Conservation (phyloP, 2,113 vertebrate genomes). For the Anarrhichthys ocellatus region DNA sequence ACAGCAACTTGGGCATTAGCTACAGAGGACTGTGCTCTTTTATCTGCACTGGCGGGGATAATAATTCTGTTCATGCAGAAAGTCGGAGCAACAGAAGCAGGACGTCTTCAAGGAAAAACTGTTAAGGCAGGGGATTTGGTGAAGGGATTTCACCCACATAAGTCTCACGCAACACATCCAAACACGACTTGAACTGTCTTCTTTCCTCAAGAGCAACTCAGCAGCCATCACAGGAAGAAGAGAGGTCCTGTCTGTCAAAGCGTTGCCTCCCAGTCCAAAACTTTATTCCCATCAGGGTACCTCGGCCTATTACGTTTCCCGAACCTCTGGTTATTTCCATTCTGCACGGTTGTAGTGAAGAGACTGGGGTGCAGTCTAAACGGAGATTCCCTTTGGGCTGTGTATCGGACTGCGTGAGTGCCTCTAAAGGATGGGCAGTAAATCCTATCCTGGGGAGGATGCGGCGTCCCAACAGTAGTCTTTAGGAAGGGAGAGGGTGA, state of each 20-base stretch:
- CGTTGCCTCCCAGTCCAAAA: conserved; percentile 2
- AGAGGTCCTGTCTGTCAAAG: background rate
- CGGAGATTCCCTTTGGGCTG: conserved; percentile 19
- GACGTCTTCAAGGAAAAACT: conserved; percentile 56
- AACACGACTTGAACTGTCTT: conserved; percentile 1
- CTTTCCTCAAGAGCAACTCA: conserved; percentile 26
- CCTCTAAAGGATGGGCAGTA: conserved; percentile 12
- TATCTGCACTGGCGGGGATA: conserved; percentile 63
- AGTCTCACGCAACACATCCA: conserved; percentile 45
- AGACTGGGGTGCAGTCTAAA: conserved; percentile 22
- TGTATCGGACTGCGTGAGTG: conserved; percentile 5
- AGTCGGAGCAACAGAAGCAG: conserved; percentile 37
- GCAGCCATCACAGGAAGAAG: background rate
- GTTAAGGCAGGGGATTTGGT: conserved; percentile 60
- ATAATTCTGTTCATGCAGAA: conserved; percentile 67
- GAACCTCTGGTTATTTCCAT: conserved; percentile 28
- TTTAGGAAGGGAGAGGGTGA: conserved; percentile 22
- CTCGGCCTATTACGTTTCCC: background rate
- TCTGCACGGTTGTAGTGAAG: conserved; percentile 2
- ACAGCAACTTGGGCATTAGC: conserved; percentile 68
- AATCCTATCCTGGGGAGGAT: conserved; percentile 14
- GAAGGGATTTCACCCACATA: conserved; percentile 55
- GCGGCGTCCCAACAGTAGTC: background rate
- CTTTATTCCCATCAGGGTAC: conserved; percentile 18
- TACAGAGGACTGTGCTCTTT: conserved; percentile 72